phyloP scores from a whole-genome alignment of 2,113 vertebrate genomes.

The Hymenochirus boettgeri region DNA sequence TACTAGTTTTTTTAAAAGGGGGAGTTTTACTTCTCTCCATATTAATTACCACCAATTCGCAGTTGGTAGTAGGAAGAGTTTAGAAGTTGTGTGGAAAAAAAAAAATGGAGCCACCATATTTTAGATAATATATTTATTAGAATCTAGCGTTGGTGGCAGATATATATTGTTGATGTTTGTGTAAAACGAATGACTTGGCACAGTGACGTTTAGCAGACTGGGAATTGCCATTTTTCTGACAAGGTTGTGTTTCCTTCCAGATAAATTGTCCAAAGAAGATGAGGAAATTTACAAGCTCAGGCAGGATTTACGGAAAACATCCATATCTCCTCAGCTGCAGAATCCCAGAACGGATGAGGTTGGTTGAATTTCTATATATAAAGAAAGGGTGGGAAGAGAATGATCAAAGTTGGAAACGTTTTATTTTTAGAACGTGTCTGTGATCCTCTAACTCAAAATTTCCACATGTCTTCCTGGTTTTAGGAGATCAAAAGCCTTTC shows the following conservation, averaged over 20 bases:
- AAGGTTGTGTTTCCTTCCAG: constrained; percentile 52
- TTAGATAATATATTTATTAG: no score
- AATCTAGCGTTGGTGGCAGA: no score
- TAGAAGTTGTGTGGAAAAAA: no score
- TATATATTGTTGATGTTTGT: no score
- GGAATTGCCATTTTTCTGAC: constrained; percentile 11
- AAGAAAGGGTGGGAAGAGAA: neutral
- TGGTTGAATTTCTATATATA: neutral
- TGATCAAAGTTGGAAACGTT: neutral
- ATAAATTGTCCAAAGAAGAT: constrained; percentile 86
- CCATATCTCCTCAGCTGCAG: constrained; percentile 79
- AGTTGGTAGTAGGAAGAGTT: no score
- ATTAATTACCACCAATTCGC: no score
- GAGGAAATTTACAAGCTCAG: constrained; percentile 95
- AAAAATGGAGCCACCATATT: no score
- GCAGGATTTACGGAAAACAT: constrained; percentile 83
- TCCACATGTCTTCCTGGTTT: constrained; percentile 46
- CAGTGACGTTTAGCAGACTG: neutral
- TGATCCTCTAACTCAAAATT: neutral
- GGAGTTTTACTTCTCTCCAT: no score
- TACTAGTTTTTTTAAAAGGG: no score
- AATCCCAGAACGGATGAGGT: constrained; percentile 80
- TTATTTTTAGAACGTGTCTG: constrained; percentile 10
- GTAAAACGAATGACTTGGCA: no score
- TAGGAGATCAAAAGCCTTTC: constrained; percentile 75